phyloP scores from a whole-genome alignment of 2,113 vertebrate genomes.

The Prinia subflava region DNA sequence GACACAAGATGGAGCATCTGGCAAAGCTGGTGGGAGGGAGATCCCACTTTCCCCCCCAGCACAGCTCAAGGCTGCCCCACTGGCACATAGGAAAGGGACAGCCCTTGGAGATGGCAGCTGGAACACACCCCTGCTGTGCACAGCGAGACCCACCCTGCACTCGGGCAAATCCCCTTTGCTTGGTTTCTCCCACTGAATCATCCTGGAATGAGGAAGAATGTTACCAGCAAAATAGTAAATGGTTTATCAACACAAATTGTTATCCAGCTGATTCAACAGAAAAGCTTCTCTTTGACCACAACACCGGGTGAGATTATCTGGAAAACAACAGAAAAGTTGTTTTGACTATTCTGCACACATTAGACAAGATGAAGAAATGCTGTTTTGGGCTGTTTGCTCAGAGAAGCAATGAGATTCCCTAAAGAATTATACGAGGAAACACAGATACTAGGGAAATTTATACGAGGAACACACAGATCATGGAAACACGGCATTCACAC shows the following conservation, averaged over 20 bases:
- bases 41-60: rapidly evolving
- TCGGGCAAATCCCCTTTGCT: neutral
- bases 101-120: rapidly evolving
- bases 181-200: neutral
- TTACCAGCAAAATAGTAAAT: neutral
- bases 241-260: neutral
- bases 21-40: neutral
- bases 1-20: neutral
- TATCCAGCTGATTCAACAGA: neutral
- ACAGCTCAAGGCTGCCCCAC: neutral
- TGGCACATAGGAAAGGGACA: neutral
- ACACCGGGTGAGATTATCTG: too few species aligned
- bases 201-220: neutral
- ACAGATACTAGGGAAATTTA: rapidly evolving
- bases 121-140: neutral
- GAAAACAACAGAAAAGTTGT: rapidly evolving
- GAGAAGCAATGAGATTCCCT: neutral
- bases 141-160: rapidly evolving
- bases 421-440: neutral
- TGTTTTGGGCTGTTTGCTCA: neutral
- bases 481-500: neutral
- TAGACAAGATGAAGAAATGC: neutral
- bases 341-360: neutral
- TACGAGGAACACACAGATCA: neutral
- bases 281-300: neutral